Conservation (phyloP, 1,140 invertebrate species). For the Monomorium pharaonis region DNA sequence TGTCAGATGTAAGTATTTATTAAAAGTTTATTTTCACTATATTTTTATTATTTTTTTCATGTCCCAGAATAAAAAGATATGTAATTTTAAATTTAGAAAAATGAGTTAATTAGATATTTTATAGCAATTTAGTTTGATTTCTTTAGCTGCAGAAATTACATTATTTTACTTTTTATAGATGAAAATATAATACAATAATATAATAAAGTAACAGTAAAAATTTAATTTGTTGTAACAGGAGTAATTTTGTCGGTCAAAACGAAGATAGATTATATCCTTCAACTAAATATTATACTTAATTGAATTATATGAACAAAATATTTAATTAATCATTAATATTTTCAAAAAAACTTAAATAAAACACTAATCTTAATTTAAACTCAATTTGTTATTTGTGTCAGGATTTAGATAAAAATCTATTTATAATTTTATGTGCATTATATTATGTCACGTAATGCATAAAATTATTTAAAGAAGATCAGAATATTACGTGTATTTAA, state of each 20-base stretch:
- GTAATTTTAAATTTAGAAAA: neutral
- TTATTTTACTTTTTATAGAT: neutral
- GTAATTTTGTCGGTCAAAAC: neutral
- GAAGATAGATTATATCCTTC: neutral
- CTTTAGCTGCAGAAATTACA: neutral
- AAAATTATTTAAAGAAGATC: neutral
- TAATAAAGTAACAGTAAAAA: neutral
- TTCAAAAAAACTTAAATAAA: neutral
- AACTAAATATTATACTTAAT: neutral
- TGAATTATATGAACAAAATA: neutral
- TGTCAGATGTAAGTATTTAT: neutral
- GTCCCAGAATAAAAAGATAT: neutral
- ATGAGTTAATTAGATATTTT: neutral
- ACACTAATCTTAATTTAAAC: neutral
- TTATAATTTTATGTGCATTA: neutral
- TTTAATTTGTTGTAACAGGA: neutral
- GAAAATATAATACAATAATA: neutral
- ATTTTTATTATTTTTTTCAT: neutral
- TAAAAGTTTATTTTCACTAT: neutral
- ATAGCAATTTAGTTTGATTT: neutral
- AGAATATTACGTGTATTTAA: neutral
- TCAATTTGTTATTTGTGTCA: neutral
- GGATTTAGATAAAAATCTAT: neutral
- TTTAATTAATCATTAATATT: neutral
- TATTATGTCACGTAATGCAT: neutral